Evolutionary conservation across 2,888 invertebrate genomes (phyloP).

Genomic region (Lissocephala sabroskyi): DNA sequence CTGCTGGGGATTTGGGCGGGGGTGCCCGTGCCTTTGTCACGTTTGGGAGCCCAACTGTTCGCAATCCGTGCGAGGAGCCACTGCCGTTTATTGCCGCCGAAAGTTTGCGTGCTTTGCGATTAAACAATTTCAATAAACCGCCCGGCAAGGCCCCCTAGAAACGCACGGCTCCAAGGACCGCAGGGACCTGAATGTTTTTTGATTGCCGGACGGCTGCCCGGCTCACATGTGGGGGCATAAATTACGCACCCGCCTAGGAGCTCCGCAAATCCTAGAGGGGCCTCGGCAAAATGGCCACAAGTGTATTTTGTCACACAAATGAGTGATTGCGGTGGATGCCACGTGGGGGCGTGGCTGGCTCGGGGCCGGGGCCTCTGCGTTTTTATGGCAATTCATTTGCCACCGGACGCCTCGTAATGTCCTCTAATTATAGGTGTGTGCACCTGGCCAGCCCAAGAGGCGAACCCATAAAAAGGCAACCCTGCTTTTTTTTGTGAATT

Average conservation of each 20-base stretch:
- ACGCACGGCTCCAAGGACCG: too few species aligned
- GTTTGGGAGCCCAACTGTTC: conserved; percentile 13
- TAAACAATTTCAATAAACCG: conserved; percentile 51
- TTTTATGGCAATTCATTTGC: too few species aligned
- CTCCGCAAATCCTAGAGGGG: background rate
- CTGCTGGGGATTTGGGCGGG: conserved; percentile 15
- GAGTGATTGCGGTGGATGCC: background rate
- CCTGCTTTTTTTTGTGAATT: too few species aligned
- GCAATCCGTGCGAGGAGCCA: background rate
- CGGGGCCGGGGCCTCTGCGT: too few species aligned
- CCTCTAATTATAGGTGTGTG: too few species aligned
- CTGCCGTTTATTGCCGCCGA: conserved; percentile 8
- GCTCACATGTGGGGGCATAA: conserved; percentile 33
- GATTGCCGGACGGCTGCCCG: conserved; percentile 28
- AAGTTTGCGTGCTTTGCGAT: conserved; percentile 41
- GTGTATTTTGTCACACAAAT: conserved; percentile 20
- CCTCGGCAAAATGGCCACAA: conserved; percentile 2
- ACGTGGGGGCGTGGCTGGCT: too few species aligned
- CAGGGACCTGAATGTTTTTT: conserved; percentile 41
- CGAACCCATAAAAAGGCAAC: too few species aligned
- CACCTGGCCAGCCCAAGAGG: too few species aligned
- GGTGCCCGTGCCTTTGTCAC: conserved; percentile 29
- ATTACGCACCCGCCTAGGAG: conserved; percentile 8
- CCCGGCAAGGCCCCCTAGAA: too few species aligned
- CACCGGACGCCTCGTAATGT: too few species aligned